Conservation (phyloP, 2,888 invertebrate species). For the Heliconius sara region DNA sequence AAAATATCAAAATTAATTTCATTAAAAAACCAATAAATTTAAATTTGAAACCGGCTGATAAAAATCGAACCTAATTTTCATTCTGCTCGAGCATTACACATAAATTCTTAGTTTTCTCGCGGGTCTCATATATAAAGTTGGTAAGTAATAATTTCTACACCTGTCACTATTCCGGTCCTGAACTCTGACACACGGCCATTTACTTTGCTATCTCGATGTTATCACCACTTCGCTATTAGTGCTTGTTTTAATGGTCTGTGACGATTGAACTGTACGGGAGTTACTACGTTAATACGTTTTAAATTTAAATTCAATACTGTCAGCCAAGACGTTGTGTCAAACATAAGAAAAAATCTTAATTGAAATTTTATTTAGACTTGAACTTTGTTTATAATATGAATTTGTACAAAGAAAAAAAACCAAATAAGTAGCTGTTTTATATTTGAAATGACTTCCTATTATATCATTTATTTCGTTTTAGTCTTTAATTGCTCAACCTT, state of each 20-base stretch:
- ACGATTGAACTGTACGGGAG: not conserved
- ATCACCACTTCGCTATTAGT: slow-evolving; percentile 37
- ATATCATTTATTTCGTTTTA: too few relatives aligned
- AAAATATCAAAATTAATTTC: slow-evolving; percentile 8
- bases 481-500: too few relatives aligned
- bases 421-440: too few relatives aligned
- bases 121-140: slow-evolving; percentile 15
- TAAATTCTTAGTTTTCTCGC: slow-evolving; percentile 24
- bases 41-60: slow-evolving; percentile 22
- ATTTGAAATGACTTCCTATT: too few relatives aligned
- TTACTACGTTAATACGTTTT: too few relatives aligned
- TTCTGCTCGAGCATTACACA: slow-evolving; percentile 22
- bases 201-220: slow-evolving; percentile 41
- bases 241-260: not conserved
- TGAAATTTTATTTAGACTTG: too few relatives aligned
- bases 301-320: not conserved
- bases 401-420: too few relatives aligned
- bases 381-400: too few relatives aligned
- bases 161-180: slow-evolving; percentile 49
- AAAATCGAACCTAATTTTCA: slow-evolving; percentile 18
- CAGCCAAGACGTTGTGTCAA: not conserved
- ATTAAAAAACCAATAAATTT: slow-evolving; percentile 15
- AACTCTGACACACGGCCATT: slow-evolving; percentile 50
- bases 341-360: not conserved
- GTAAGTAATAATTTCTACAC: slow-evolving; percentile 49